phyloP scores from a whole-genome alignment of 2,113 vertebrate species.

The Callopanchax toddi region DNA sequence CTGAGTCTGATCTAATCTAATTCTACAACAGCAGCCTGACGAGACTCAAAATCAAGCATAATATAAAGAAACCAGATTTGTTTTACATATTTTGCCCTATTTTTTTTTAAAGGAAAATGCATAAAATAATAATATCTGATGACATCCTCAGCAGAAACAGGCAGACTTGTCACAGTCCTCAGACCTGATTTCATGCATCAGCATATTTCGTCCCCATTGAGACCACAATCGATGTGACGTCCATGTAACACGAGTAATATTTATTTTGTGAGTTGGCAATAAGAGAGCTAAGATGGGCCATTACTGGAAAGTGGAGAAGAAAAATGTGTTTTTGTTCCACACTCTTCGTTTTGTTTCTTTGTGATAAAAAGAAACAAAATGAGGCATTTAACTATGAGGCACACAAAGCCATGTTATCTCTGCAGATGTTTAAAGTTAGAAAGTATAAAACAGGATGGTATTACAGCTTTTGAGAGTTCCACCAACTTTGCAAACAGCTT shows the following conservation, averaged over 20 bases:
- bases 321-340: background rate
- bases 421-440: too few relatives aligned
- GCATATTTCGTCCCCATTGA: conserved; percentile 22
- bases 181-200: conserved; percentile 19
- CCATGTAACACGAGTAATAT: conserved; percentile 38
- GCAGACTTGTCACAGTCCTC: conserved; percentile 21
- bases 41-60: conserved; percentile 7
- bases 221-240: conserved; percentile 44
- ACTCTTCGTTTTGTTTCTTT: background rate
- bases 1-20: background rate
- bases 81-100: background rate
- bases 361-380: background rate
- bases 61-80: background rate
- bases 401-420: too few relatives aligned
- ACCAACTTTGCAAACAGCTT: too few relatives aligned
- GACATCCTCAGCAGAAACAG: conserved; percentile 43
- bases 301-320: conserved; percentile 5
- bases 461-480: too few relatives aligned
- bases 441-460: too few relatives aligned
- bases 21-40: background rate
- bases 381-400: too few relatives aligned
- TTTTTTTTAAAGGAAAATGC: background rate
- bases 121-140: background rate
- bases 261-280: conserved; percentile 32
- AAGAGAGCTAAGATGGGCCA: conserved; percentile 16